Base-by-base conservation (phyloP, 1,140 invertebrate genomes). In the Brachionus paranguensis region DNA sequence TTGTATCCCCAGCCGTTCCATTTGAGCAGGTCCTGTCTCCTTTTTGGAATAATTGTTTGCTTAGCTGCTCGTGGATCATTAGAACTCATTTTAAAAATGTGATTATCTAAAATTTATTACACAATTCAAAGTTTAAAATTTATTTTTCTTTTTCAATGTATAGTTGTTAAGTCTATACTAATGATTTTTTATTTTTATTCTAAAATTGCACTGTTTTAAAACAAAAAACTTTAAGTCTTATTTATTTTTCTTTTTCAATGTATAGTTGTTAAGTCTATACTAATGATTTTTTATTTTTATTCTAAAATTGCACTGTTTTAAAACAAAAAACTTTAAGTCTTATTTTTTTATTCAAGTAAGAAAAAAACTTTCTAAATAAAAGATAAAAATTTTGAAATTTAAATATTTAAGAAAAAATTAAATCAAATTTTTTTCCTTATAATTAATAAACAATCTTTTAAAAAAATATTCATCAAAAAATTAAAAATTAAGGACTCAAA, bases 1-100 rank as follows among this genome's bases (percentile, higher is more conserved):
- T 93, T 94, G 90, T 98, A 99, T 7, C 97, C 97, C 97, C 97
- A 99, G 55, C 97, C 97, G 90, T 98, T 96, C 96, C 96, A 98
- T 91, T 97, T 98, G 7, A 98, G 89, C 17, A 90, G 64, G 76
- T 90, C 89, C 85, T 90, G 60, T 53, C 81, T 37, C 8, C 78
- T 27, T 37, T 81, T 81, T 12, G 78, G 78, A 29, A 81, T 81
- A 41, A 81, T 45, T 41, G 53, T 64, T 64, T 37, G 20, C 12
- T 81, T 81, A 14, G 78, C 60, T 24, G 37, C 78, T 64, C 78
- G 37, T 33, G 78, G 78, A 81, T 81, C 78, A 20, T 24, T 64
- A 27, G 78, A 64, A 64, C 78, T 81, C 78, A 81, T 81, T 41
- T 14, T 60, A 20, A 76, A 50, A 76, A 50, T 17, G 33, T 45